phyloP scores from a whole-genome alignment of 2,888 invertebrate genomes.

The Polylopha cassiicola region DNA sequence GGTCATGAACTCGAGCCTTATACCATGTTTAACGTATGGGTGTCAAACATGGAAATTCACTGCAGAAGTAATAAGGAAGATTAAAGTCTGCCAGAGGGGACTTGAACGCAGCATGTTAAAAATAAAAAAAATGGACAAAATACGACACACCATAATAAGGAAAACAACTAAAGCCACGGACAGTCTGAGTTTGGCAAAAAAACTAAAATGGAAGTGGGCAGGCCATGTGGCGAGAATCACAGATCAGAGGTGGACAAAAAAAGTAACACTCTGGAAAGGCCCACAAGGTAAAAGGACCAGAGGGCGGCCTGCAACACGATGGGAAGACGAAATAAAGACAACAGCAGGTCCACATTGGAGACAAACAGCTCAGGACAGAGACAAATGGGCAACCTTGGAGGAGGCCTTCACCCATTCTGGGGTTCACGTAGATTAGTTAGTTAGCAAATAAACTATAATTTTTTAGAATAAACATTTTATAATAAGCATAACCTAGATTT shows the following conservation, averaged over 20 bases:
- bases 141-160: slow-evolving; percentile 3
- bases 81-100: slow-evolving; percentile 3
- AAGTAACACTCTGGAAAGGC: slow-evolving; percentile 6
- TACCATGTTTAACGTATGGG: slow-evolving; percentile 3
- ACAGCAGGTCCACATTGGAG: slow-evolving; percentile 2
- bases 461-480: too few species aligned
- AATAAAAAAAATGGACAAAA: slow-evolving; percentile 5
- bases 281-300: slow-evolving; percentile 3
- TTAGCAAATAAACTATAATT: too few species aligned
- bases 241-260: slow-evolving; percentile 4
- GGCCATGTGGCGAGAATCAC: slow-evolving; percentile 1
- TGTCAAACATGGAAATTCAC: slow-evolving; percentile 9
- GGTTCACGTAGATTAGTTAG: slow-evolving; percentile 14
- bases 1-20: slow-evolving; percentile 1
- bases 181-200: background rate
- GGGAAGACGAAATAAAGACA: slow-evolving; percentile 6
- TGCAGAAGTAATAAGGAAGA: background rate
- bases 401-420: background rate
- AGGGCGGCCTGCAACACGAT: slow-evolving; percentile 1
- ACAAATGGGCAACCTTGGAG: too few species aligned
- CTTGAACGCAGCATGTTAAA: slow-evolving; percentile 7
- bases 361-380: background rate
- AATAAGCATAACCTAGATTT: too few species aligned
- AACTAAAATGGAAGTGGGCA: slow-evolving; percentile 6
- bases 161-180: slow-evolving; percentile 1